Evolutionary conservation across 2,888 invertebrate species (phyloP).

Genomic region (Callosobruchus maculatus): DNA sequence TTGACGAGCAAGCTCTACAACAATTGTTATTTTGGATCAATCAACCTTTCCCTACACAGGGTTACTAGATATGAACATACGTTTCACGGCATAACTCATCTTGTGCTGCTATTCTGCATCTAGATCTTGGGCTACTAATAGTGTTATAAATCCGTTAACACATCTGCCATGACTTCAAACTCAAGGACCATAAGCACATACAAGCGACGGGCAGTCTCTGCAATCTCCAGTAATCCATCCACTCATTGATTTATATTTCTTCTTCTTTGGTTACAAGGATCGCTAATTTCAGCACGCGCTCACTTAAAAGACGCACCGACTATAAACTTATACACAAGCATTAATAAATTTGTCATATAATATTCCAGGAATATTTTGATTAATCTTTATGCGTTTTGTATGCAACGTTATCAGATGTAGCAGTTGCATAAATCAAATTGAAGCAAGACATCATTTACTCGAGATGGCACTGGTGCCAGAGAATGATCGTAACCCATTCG

Average conservation of each 20-base stretch:
- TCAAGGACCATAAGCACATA: no score
- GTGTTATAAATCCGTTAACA: no score
- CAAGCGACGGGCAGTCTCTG: no score
- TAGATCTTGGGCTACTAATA: no score
- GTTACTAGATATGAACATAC: no score
- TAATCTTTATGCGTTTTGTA: slow-evolving; percentile 28
- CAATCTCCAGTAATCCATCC: neutral
- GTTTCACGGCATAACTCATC: no score
- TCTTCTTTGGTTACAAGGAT: neutral
- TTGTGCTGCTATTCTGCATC: no score
- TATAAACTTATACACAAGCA: neutral
- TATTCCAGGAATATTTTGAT: slow-evolving; percentile 29
- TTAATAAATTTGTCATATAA: slow-evolving; percentile 26
- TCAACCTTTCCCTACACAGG: no score
- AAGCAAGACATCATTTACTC: slow-evolving; percentile 31
- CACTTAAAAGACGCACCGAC: neutral
- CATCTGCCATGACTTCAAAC: no score
- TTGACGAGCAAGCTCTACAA: no score
- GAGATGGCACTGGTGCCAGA: slow-evolving; percentile 19
- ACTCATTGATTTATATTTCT: neutral
- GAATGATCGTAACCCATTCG: slow-evolving; percentile 17
- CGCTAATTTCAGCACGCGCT: neutral
- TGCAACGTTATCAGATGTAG: slow-evolving; percentile 23
- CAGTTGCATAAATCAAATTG: slow-evolving; percentile 22
- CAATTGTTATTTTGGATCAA: no score